Evolutionary conservation across 2,888 invertebrate species (phyloP).

Genomic region (Sipha maydis): DNA sequence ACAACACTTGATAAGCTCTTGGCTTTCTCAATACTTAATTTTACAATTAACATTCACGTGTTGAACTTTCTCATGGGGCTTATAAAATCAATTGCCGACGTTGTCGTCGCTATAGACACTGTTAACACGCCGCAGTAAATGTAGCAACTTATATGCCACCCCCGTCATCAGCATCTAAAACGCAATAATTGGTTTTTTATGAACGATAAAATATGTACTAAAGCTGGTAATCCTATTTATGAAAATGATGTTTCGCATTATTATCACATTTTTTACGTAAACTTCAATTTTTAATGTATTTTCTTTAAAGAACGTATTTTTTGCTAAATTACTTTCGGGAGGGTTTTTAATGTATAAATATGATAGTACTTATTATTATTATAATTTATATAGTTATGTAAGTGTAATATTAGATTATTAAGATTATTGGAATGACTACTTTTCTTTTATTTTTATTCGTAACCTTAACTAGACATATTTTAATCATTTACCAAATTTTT

Average conservation of each 20-base stretch:
- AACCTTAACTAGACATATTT: neutral
- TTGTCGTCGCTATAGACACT: neutral
- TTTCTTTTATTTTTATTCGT: neutral
- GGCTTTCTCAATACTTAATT: slow-evolving; percentile 55
- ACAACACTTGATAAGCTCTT: slow-evolving; percentile 42
- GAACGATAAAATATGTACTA: slow-evolving; percentile 13
- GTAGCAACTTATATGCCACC: neutral
- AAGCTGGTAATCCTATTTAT: neutral
- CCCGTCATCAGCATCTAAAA: neutral
- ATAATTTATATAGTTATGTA: too few species aligned
- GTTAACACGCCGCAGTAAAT: neutral
- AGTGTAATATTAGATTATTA: neutral
- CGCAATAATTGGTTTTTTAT: slow-evolving; percentile 27
- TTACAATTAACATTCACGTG: slow-evolving; percentile 55
- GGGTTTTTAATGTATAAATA: neutral
- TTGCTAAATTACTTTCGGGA: neutral
- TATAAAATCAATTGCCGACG: slow-evolving; percentile 43
- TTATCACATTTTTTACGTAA: neutral
- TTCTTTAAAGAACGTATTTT: neutral
- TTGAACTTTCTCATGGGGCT: slow-evolving; percentile 50
- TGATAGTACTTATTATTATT: neutral
- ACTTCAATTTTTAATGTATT: neutral
- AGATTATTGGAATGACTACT: neutral
- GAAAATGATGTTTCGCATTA: neutral
- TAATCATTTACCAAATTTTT: neutral